Base-by-base conservation (phyloP, 2,113 vertebrate genomes). In the Pseudopodoces humilis region DNA sequence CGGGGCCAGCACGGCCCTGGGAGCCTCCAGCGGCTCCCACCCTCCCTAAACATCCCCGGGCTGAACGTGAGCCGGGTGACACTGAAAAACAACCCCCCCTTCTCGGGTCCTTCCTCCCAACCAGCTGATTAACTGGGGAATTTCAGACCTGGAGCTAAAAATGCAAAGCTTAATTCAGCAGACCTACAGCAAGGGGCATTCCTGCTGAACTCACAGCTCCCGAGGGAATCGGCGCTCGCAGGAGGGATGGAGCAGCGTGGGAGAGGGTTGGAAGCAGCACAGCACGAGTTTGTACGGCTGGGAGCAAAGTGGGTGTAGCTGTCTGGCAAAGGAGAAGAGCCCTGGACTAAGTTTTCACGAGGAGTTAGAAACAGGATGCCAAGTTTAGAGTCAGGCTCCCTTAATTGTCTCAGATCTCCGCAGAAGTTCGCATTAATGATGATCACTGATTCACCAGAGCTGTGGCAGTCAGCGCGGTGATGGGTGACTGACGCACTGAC, bases 331-430 rank as follows among this genome's bases (percentile, higher is more conserved):
- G 44, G 28, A 44, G 50, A 10, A 30, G 24, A 59, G 27, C 17
- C 20, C 22, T 16, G 20, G 24, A 21, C 7, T 13, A 77, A 71
- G 18, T 81, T 83, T 75, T 22, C 41, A 60, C 5, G 13, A 3
- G 15, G 18, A 44, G 53, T 49, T 10, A 56, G 74, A 86, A 78
- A 6, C 2, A 5, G 27, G 25, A 50, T 37, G 49, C 0, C 0
- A 81, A 81, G 35, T 49, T 71, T 46, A 68, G 56, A 20, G 24
- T 63, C 15, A 20, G 39, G 21, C 21, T 52, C n/a, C 25, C 8
- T 44, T 25, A 58, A 76, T 3, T 19, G 27, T 17, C 31, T 55
- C 31, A 31, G 25, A 23, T 15, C 12, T 71, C 43, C 35, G 39
- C 35, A 47, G 44, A 74, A 55, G 15, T 37, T 52, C 9, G 1